Conservation (phyloP, 2,113 vertebrate genomes). For the Myxocyprinus asiaticus region DNA sequence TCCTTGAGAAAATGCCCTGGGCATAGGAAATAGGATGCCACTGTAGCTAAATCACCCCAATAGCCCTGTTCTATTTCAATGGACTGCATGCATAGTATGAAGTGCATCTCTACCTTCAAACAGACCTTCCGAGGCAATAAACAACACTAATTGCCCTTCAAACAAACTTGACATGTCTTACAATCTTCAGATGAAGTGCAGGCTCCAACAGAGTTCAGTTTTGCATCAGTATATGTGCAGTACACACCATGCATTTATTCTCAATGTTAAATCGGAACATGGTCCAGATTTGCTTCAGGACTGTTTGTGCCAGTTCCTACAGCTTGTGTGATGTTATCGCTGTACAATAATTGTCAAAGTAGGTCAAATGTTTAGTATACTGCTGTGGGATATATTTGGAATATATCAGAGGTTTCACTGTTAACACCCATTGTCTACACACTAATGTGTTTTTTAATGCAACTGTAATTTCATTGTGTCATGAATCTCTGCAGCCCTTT, state of each 20-base stretch:
- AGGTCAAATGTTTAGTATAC: slow-evolving; percentile 32
- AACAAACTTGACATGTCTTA: slow-evolving; percentile 55
- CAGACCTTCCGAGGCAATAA: slow-evolving; percentile 48
- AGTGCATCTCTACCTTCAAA: slow-evolving; percentile 33
- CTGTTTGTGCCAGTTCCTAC: slow-evolving; percentile 38
- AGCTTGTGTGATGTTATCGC: slow-evolving; percentile 5
- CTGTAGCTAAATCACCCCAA: slow-evolving; percentile 4
- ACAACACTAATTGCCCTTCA: slow-evolving; percentile 62
- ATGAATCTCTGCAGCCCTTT: background rate
- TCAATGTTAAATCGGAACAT: slow-evolving; percentile 11
- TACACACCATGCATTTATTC: slow-evolving; percentile 22
- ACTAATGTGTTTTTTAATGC: slow-evolving; percentile 8
- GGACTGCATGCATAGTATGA: slow-evolving; percentile 46
- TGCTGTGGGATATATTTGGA: slow-evolving; percentile 31
- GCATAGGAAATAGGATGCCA: slow-evolving; percentile 8
- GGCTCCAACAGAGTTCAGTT: slow-evolving; percentile 40
- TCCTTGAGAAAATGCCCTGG: background rate
- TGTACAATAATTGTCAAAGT: slow-evolving; percentile 3
- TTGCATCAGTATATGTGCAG: slow-evolving; percentile 24
- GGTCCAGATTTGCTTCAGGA: slow-evolving; percentile 6
- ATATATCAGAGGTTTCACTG: slow-evolving; percentile 5
- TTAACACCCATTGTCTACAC: slow-evolving; percentile 24
- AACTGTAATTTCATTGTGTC: slow-evolving; percentile 17
- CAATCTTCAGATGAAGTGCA: slow-evolving; percentile 52
- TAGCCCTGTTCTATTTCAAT: slow-evolving; percentile 32